Evolutionary conservation across 2,888 invertebrate genomes (phyloP), one percentile per base, ranked within the genome.

Genomic region (Leucophenga maculata): DNA sequence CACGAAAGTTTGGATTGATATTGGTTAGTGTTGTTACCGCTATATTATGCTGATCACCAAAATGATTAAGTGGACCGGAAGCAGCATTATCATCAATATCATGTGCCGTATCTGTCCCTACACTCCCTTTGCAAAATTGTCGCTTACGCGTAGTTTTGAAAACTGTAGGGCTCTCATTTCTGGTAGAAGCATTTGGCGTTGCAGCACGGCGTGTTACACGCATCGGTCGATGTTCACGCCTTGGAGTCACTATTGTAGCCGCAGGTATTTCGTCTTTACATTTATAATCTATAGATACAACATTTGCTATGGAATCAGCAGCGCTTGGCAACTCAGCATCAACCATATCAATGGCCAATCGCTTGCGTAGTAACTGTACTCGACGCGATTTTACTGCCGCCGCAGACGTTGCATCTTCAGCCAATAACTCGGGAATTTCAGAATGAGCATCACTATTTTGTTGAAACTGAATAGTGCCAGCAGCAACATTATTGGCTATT

Each of bases 281-380:
- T 1, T 9, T 18, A 11, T 3, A 46, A 13, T 62, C 46, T 52
- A 65, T 50, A 3, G 18, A 9, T 3, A 48, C 32, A 6, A 68
- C 31, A 48, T 72, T 26, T 22, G 67, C 64, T 65, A 76, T 65
- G 6, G 81, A 77, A 65, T 78, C 46, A 4, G 22, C 46, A 14
- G 62, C 13, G 16, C 22, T 48, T 8, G 39, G 39, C 39, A 11
- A 78, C 55, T 85, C 85, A 1, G 80, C 79, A 69, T 82, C 85
- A 3, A 87, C 84, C 84, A 87, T 85, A 66, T 87, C 87, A 59
- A 88, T 87, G 59, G 87, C 88, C 70, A 87, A 69, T 0, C 88
- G 84, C 71, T 87, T 87, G 50, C 85, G 82, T 62, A 87, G 60
- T 46, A 88, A 68, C 57, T 86, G 86, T 11, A 87, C 87, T n/a